These are phyloP conservation scores for Aldabrachelys gigantea DNA, from an alignment of 2,113 vertebrate genomes.

Conservation along the genomic window DNA sequence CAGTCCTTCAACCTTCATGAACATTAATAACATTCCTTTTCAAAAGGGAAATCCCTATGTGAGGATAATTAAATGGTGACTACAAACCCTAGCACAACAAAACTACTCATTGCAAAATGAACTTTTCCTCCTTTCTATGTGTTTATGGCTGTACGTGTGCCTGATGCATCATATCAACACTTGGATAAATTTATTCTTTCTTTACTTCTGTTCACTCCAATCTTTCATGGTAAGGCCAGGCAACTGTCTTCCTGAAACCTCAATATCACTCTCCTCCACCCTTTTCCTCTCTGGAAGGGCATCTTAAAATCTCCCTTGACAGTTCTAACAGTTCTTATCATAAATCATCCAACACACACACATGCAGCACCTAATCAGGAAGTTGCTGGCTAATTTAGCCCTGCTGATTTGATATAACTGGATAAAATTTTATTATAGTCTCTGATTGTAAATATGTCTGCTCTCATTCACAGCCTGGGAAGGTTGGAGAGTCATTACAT, in stretches of 20 bases:
- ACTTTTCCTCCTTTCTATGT: slow-evolving; percentile 15
- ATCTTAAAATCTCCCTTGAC: slow-evolving; percentile 41
- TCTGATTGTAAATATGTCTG: slow-evolving; percentile 70
- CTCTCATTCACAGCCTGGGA: slow-evolving; percentile 64
- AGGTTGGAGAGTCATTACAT: slow-evolving; percentile 59
- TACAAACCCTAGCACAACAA: slow-evolving; percentile 17
- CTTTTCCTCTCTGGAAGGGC: neutral
- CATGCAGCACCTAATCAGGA: slow-evolving; percentile 34
- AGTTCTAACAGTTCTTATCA: neutral
- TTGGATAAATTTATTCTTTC: slow-evolving; percentile 39
- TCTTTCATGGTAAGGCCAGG: slow-evolving; percentile 7
- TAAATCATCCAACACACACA: neutral
- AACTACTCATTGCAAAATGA: slow-evolving; percentile 40
- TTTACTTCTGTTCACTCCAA: slow-evolving; percentile 23
- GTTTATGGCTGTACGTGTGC: neutral
- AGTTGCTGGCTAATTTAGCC: slow-evolving; percentile 60
- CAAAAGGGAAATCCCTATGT: slow-evolving; percentile 40
- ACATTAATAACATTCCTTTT: slow-evolving; percentile 28
- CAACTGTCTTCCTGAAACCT: slow-evolving; percentile 6
- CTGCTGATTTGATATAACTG: slow-evolving; percentile 63
- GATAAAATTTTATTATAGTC: slow-evolving; percentile 61
- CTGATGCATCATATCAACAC: slow-evolving; percentile 13
- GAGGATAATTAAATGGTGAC: slow-evolving; percentile 54
- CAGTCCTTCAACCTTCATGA: neutral
- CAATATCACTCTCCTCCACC: neutral